phyloP scores from a whole-genome alignment of 2,797 vertebrate species.

The Odontamblyopus lacepedii region DNA sequence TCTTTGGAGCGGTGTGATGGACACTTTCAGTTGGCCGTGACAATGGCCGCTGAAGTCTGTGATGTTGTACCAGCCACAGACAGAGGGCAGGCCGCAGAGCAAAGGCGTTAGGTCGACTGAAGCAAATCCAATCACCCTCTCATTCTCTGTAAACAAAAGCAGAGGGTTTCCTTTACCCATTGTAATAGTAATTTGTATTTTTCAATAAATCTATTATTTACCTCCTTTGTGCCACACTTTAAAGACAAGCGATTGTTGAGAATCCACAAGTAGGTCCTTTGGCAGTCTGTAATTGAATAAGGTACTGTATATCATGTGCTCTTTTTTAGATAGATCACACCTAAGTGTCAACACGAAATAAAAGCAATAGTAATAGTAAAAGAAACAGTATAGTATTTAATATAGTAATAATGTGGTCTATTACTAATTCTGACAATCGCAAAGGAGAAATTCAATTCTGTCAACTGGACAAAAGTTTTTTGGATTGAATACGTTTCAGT shows the following conservation, averaged over 20 bases:
- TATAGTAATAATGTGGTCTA: too few relatives aligned
- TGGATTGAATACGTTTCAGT: too few relatives aligned
- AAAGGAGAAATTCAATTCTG: too few relatives aligned
- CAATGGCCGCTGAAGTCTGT: slow-evolving; percentile 91
- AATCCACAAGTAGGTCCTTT: slow-evolving; percentile 89
- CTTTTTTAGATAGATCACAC: too few relatives aligned
- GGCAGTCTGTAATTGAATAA: slow-evolving; percentile 74
- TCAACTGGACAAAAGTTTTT: too few relatives aligned
- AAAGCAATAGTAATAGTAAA: too few relatives aligned
- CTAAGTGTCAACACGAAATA: too few relatives aligned
- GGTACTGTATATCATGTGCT: too few relatives aligned
- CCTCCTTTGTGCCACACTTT: slow-evolving; percentile 99
- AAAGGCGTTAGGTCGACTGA: slow-evolving; percentile 92
- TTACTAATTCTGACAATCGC: too few relatives aligned
- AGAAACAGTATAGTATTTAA: too few relatives aligned
- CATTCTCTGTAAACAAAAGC: slow-evolving; percentile 75
- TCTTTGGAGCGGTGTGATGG: slow-evolving; percentile 84
- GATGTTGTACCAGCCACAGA: slow-evolving; percentile 98
- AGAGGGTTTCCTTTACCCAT: neutral
- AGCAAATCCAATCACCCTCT: slow-evolving; percentile 93
- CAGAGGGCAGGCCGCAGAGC: slow-evolving; percentile 88
- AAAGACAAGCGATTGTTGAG: slow-evolving; percentile 92
- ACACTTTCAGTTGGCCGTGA: slow-evolving; percentile 93
- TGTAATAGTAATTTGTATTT: neutral
- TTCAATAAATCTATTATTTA: slow-evolving; percentile 52